Base-by-base conservation (phyloP, 2,113 vertebrate species). In the Mus musculus region DNA sequence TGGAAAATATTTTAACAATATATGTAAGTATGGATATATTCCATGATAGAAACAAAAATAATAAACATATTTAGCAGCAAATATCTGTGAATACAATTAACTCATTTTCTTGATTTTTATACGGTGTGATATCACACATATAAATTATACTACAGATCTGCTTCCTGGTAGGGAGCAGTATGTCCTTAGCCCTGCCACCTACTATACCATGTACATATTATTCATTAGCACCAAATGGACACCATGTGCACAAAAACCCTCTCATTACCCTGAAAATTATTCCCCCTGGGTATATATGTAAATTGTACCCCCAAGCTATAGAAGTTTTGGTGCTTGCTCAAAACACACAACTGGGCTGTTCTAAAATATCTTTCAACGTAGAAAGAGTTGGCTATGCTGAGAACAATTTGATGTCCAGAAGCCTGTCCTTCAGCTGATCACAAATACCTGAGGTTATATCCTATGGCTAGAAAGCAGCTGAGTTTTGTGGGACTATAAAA, bases 51-150 rank as follows among this genome's bases (percentile, higher is more conserved):
- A 86, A 86, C 63, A 49, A 86, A 86, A 33, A 49, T 69, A 49
- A 42, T 69, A 24, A 87, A 30, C 63, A 52, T 87, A 46, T 87
- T 87, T 69, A 87, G 63, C 42, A 87, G 67, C 63, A 69, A 86
- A 97, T 67, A 97, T 96, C 96, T 97, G 46, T 92, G 16, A 94
- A 73, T 86, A 14, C 78, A 96, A 96, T 94, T 87, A 97, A 95
- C 93, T 98, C 90, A 46, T 95, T 96, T 97, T 96, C 65, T 93
- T 93, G 96, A 97, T 95, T 96, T 96, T 97, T 89, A 93, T 96
- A 96, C 7, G 86, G 82, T 95, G 96, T 56, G 28, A 97, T 94
- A 93, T 96, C 71, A 90, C 96, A 95, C 20, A 30, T 81, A 93
- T 95, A 96, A 93, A 93, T 89, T 87, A 72, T 54, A 92, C 89